phyloP scores from a whole-genome alignment of 2,113 vertebrate species.

The Naja naja region DNA sequence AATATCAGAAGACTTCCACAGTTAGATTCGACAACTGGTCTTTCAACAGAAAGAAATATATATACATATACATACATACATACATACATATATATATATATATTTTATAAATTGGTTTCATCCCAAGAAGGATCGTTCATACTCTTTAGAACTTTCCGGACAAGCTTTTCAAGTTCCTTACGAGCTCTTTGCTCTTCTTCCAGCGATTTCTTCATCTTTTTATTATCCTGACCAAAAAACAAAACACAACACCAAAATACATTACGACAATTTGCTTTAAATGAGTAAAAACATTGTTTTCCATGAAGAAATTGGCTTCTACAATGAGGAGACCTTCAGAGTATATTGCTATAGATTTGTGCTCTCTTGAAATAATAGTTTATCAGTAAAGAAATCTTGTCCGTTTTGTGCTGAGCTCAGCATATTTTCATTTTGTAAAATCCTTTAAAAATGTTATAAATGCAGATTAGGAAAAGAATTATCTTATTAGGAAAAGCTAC shows the following conservation, averaged over 20 bases:
- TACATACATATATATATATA: too few species aligned
- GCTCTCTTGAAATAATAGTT: not conserved
- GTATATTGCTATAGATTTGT: not conserved
- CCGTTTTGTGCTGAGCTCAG: not conserved
- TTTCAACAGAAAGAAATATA: conserved; percentile 51
- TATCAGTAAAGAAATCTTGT: not conserved
- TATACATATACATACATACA: too few species aligned
- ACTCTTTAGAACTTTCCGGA: conserved; percentile 89
- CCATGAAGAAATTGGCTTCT: not conserved
- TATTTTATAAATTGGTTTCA: conserved; percentile 88
- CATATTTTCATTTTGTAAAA: not conserved
- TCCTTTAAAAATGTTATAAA: not conserved
- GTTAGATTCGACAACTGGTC: conserved; percentile 59
- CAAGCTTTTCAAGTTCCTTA: conserved; percentile 92
- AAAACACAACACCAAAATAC: conserved; percentile 8
- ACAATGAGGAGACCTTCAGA: not conserved
- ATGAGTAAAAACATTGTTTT: not conserved
- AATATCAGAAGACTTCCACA: conserved; percentile 55
- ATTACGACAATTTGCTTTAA: not conserved
- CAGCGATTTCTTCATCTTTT: conserved; percentile 94
- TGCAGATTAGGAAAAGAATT: not conserved
- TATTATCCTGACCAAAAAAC: conserved; percentile 83
- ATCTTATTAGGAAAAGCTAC: not conserved
- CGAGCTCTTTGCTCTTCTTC: conserved; percentile 94
- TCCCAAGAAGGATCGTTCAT: conserved; percentile 96